Evolutionary conservation across 2,888 invertebrate species (phyloP), one percentile per base, ranked within the genome.

Genomic region (Colletes collaris): DNA sequence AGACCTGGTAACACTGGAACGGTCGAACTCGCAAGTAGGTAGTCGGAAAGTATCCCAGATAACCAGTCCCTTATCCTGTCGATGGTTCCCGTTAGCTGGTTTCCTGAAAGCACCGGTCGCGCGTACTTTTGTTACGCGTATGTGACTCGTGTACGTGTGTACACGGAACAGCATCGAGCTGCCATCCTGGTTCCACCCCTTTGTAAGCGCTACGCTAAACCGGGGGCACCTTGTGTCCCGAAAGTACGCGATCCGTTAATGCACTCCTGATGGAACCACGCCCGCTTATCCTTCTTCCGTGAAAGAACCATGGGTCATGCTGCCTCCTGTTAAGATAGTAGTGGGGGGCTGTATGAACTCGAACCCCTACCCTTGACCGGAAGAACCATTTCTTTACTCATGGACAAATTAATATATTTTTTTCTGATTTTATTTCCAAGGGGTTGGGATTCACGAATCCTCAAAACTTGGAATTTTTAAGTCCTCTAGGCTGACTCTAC

Each of bases 171-270:
- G 40, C 55, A 16, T n/a, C 60, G 60, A 67, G 35, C 59, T 40
- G 35, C 64, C 56, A 53, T 52, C 66, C 62, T 3, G 19, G 53
- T 49, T 53, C 59, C 64, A 74, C 67, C 77, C 74, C 44, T 71
- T 58, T 27, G 27, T 62, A 68, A 60, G 50, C 79, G 70, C 75
- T 70, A 79, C 74, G 65, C 76, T 80, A 70, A 85, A 84, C 68
- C 65, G 52, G 71, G 27, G 27, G 79, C 81, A 78, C 64, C 74
- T 79, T 69, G 65, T 79, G 80, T 83, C 78, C 78, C 79, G 76
- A 86, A 87, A 85, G 83, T 76, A 81, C 70, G 75, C 76, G 75
- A 75, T 68, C 65, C 64, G 59, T 73, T 85, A 85, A 85, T 83
- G 79, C 83, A 80, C 79, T 74, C 60, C 56, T 67, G 76, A 69